Base-by-base conservation (phyloP, 1,140 invertebrate genomes). In the Hesperophylax magnus region DNA sequence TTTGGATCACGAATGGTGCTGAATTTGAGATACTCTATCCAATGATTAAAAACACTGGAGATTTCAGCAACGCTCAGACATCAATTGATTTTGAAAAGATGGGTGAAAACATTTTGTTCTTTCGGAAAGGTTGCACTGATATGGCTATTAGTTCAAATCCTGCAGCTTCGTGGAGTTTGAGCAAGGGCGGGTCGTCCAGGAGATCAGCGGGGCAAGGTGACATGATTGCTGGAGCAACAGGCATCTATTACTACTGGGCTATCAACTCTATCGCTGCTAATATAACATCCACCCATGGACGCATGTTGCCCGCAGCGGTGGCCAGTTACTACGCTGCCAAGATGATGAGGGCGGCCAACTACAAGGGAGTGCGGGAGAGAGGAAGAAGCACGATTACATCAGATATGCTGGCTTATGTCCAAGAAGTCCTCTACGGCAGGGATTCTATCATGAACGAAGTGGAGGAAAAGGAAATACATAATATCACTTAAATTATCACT, bases 181-280 rank as follows among this genome's bases (percentile, higher is more conserved):
- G 52, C 88, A 15, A 58, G 14, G 17, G 15, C 5, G 53, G 61
- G 0, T 56, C 60, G n/a, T 5, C 15, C 20, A 27, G 95, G 78
- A 87, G 96, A 53, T 96, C 95, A 87, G 95, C 95, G 7, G 96
- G 96, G 17, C 96, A 97, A 86, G 96, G 96, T 0, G 95, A 97
- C 86, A 85, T 97, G 0, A 86, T 97, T 1, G 90, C 93, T 34
- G 96, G 96, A 6, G 87, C 92, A 2, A 84, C 95, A 47, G 91
- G 92, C 4, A 89, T 92, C 1, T 95, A 96, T 82, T 91, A 91
- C 77, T 92, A 91, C 86, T 97, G 95, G 95, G 88, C 90, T 6
- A 84, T 87, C n/a, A 85, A 76, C 11, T 86, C 80, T 82, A 27
- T 72, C 17, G 22, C 31, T 15, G 11, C 63, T 1, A 69, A 77